Evolutionary conservation across 2,113 vertebrate genomes (phyloP), one percentile per base, ranked within the genome.

Genomic region (Taurulus bubalis): DNA sequence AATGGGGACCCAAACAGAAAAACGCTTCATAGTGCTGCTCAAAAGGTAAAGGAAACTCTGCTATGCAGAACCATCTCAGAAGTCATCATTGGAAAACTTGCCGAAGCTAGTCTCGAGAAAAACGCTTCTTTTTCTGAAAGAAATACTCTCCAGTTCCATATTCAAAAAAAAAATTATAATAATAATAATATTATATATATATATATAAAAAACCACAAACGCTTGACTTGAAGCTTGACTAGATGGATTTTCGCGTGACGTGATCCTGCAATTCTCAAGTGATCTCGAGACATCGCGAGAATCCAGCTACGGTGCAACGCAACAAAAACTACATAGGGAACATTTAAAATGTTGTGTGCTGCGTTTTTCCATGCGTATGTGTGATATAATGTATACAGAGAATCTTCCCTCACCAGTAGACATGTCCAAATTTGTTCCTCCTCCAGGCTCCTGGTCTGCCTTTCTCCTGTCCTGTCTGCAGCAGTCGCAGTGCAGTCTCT

Each of bases 391-490:
- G 8, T 16, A 63, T 0, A 34, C 0, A 0, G 2, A 56, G 10
- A 49, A 9, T 74, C 12, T 28, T 8, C 3, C 8, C 93, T 72
- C 92, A 99, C 98, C 98, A 99, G 91, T 94, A 91, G n/a, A 90
- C 79, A 28, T 94, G 91, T 89, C 98, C 98, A 86, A 99, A 95
- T 81, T 96, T 70, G 82, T 97, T 94, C 12, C 84, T 93, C 90
- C 98, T 97, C 97, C 97, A 98, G 75, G 94, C 96, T 36, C 98
- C 98, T 0, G 98, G 98, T 66, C 94, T 92, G 34, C 93, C 92
- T 12, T 93, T 96, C 87, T 98, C 97, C 76, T 98, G 97, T 64
- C 98, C 98, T 0, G 97, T 99, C 86, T 99, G 98, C 87, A 99
- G 91, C 85, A 99, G 93, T 65, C 98, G 96, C 58, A 99, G 79